These are phyloP conservation scores for Ligdia adustata DNA, from an alignment of 2,888 invertebrate species.

Conservation along the genomic window DNA sequence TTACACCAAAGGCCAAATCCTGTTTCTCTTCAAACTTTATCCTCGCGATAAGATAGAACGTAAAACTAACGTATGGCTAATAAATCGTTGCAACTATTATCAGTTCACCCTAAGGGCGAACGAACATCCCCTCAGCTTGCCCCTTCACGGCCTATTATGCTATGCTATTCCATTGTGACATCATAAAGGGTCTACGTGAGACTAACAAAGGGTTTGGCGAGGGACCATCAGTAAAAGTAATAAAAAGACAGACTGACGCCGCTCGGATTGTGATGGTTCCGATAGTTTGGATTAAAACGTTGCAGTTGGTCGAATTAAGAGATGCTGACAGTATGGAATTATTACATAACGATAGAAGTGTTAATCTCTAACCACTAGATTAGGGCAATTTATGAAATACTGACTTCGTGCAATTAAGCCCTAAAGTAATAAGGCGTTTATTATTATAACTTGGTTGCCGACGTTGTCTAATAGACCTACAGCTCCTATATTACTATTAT, in stretches of 20 bases:
- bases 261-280: slow-evolving; percentile 44
- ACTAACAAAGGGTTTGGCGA: slow-evolving; percentile 67
- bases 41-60: slow-evolving; percentile 47
- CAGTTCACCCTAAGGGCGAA: slow-evolving; percentile 51
- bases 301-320: slow-evolving; percentile 38
- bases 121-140: slow-evolving; percentile 43
- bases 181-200: slow-evolving; percentile 65
- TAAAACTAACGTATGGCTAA: slow-evolving; percentile 36
- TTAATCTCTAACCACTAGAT: no score
- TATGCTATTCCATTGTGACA: slow-evolving; percentile 45
- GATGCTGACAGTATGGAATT: no score
- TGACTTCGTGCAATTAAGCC: no score
- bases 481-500: no score
- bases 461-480: no score
- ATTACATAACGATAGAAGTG: no score
- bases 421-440: no score
- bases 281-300: slow-evolving; percentile 61
- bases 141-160: slow-evolving; percentile 40
- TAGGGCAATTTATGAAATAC: no score
- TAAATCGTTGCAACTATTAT: slow-evolving; percentile 44
- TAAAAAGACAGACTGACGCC: slow-evolving; percentile 51
- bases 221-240: slow-evolving; percentile 53
- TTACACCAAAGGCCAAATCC: slow-evolving; percentile 17
- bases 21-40: slow-evolving; percentile 16
- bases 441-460: no score